Conservation (phyloP, 2,888 invertebrate genomes). For the Geotrupes spiniger region DNA sequence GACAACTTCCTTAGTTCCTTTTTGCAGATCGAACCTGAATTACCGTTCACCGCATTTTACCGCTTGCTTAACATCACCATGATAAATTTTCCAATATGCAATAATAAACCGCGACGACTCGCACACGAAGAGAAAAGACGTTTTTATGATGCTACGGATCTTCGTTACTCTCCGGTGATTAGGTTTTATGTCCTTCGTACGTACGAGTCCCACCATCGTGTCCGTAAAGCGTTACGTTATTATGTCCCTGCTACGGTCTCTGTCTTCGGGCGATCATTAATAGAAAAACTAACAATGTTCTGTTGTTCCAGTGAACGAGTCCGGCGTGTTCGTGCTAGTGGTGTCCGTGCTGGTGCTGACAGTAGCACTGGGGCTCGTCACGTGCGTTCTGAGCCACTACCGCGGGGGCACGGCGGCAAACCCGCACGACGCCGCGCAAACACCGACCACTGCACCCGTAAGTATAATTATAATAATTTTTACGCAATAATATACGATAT, state of each 20-base stretch:
- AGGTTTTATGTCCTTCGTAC: too few species aligned
- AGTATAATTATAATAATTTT: slow-evolving; percentile 29
- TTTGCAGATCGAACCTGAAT: too few species aligned
- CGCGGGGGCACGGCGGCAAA: slow-evolving; percentile 49
- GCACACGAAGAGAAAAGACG: too few species aligned
- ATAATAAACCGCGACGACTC: too few species aligned
- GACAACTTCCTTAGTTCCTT: too few species aligned
- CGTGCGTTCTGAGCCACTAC: slow-evolving; percentile 61
- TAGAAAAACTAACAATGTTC: slow-evolving; percentile 16
- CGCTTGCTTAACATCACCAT: too few species aligned
- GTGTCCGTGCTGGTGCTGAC: slow-evolving; percentile 43
- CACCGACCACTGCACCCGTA: slow-evolving; percentile 49
- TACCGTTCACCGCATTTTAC: too few species aligned
- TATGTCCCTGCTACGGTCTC: neutral
- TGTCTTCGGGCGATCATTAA: neutral
- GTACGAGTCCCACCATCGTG: neutral
- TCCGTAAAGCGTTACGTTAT: neutral
- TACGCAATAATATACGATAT: too few species aligned
- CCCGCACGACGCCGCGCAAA: slow-evolving; percentile 46
- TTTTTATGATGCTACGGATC: too few species aligned
- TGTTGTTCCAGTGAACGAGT: slow-evolving; percentile 41
- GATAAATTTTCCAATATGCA: too few species aligned
- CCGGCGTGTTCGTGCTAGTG: slow-evolving; percentile 43
- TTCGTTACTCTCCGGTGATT: too few species aligned
- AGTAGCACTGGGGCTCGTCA: slow-evolving; percentile 49